Conservation (phyloP, 2,888 invertebrate genomes). For the Lepas anatifera region DNA sequence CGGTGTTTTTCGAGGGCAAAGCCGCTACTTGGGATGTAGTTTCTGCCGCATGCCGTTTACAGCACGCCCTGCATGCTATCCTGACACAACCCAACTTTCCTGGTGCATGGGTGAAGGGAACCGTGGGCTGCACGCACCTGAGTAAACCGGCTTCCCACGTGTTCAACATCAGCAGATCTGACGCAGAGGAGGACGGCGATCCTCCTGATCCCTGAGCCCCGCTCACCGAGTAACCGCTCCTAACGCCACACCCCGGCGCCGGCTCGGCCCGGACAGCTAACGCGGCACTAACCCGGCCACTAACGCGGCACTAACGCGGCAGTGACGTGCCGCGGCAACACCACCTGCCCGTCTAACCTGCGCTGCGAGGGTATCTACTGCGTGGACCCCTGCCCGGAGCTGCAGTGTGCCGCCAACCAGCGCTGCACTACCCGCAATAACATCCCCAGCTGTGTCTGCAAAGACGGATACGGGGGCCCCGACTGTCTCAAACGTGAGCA, state of each 20-base stretch:
- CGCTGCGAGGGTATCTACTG: slow-evolving; percentile 55
- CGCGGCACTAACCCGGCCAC: neutral
- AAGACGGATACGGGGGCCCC: neutral
- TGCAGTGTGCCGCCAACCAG: slow-evolving; percentile 71
- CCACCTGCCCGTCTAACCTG: slow-evolving; percentile 57
- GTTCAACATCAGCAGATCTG: no score
- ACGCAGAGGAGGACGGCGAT: no score
- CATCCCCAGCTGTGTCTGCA: slow-evolving; percentile 53
- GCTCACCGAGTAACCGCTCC: neutral
- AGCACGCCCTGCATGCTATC: no score
- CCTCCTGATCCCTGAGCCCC: neutral
- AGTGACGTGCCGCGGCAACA: slow-evolving; percentile 54
- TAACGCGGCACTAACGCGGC: slow-evolving; percentile 36
- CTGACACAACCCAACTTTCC: no score
- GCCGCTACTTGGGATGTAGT: no score
- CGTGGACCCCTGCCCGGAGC: slow-evolving; percentile 48
- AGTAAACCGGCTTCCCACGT: no score
- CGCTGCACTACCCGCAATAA: slow-evolving; percentile 69
- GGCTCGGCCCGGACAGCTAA: neutral
- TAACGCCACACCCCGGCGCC: neutral
- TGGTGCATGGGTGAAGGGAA: no score
- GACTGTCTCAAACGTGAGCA: slow-evolving; percentile 4
- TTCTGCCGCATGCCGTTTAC: no score
- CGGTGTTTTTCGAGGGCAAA: no score
- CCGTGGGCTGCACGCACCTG: no score